A percentile compares a stretch with the other conserved stretches of the same genome.
phyloP scores from a whole-genome alignment of 2,888 invertebrate species.

The Drymonia ruficornis region DNA sequence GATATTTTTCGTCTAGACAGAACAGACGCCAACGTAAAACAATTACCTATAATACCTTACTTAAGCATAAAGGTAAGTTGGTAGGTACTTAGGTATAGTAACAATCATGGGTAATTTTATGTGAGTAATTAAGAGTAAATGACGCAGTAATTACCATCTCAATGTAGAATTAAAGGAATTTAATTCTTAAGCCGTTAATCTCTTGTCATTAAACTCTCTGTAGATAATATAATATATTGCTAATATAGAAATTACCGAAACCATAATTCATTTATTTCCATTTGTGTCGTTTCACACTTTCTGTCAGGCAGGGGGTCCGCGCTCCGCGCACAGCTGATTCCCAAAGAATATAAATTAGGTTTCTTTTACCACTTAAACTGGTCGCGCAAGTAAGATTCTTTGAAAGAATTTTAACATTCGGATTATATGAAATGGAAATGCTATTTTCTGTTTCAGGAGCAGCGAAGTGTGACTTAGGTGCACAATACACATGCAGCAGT shows the following conservation, averaged over 20 bases:
- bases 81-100: background rate
- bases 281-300: conserved; percentile 53
- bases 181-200: conserved; percentile 8
- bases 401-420: conserved; percentile 21
- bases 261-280: conserved; percentile 58
- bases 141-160: background rate
- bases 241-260: conserved; percentile 35
- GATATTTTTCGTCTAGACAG: background rate
- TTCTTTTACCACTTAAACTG: conserved; percentile 40
- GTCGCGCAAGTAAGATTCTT: conserved; percentile 28
- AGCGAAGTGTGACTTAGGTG: background rate
- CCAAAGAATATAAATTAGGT: conserved; percentile 52
- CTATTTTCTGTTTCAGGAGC: background rate
- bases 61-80: too few relatives aligned
- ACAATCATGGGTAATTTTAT: background rate
- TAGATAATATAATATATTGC: conserved; percentile 17
- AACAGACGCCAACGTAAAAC: background rate
- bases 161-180: conserved; percentile 10
- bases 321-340: conserved; percentile 37
- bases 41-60: too few relatives aligned
- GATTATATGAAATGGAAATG: conserved; percentile 4
- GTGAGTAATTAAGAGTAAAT: background rate
- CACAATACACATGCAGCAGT: background rate
- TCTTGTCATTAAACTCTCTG: conserved; percentile 12
- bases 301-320: conserved; percentile 28